Conservation (phyloP, 2,113 vertebrate genomes). For the Scortum barcoo region DNA sequence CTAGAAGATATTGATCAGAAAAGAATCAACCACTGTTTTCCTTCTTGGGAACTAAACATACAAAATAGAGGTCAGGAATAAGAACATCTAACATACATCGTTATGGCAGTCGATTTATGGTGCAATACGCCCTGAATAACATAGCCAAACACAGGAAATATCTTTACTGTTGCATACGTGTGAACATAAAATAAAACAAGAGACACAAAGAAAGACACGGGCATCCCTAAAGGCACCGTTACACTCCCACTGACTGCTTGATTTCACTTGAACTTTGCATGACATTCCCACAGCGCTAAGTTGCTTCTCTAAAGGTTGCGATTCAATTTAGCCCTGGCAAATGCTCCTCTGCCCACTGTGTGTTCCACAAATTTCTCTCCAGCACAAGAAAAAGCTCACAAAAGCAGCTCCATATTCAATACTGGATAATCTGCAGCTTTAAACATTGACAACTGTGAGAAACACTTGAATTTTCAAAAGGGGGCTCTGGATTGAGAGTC, state of each 20-base stretch:
- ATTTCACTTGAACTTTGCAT: slow-evolving; percentile 79
- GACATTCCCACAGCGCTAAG: slow-evolving; percentile 74
- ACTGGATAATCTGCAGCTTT: slow-evolving; percentile 20
- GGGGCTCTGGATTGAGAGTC: neutral
- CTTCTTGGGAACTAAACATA: slow-evolving; percentile 17
- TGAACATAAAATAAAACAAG: slow-evolving; percentile 42
- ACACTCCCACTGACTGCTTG: slow-evolving; percentile 68
- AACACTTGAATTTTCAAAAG: slow-evolving; percentile 18
- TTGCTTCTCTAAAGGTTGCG: slow-evolving; percentile 67
- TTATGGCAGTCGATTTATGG: neutral
- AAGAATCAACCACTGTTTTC: neutral
- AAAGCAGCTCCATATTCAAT: slow-evolving; percentile 24
- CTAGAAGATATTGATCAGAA: neutral
- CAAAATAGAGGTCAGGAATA: neutral
- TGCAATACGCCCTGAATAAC: neutral
- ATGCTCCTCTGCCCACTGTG: slow-evolving; percentile 56
- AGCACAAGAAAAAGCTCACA: slow-evolving; percentile 12
- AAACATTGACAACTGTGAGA: neutral
- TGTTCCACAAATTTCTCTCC: slow-evolving; percentile 25
- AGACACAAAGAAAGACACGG: slow-evolving; percentile 39
- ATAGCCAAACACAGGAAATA: slow-evolving; percentile 30
- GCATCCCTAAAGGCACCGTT: slow-evolving; percentile 54
- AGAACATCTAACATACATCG: neutral
- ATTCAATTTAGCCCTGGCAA: slow-evolving; percentile 63
- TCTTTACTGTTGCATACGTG: slow-evolving; percentile 20